phyloP scores from a whole-genome alignment of 2,113 vertebrate species.

The Nanger granti region DNA sequence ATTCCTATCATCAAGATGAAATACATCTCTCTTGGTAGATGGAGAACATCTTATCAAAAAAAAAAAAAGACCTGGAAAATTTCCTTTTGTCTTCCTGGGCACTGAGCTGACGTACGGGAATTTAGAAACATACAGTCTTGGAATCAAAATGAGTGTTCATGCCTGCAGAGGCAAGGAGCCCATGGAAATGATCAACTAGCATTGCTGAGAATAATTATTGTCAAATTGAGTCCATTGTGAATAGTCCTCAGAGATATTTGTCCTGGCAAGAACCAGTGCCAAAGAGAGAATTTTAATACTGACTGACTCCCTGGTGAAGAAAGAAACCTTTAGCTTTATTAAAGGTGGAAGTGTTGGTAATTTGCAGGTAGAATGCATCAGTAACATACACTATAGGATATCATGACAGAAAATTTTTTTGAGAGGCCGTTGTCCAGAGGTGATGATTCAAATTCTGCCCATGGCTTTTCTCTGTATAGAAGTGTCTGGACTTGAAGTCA shows the following conservation, averaged over 20 bases:
- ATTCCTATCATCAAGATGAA: background rate
- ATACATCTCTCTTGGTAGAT: background rate
- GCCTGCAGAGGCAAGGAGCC: background rate
- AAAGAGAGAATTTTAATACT: constrained; percentile 36
- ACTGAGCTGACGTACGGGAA: background rate
- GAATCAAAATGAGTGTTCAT: constrained; percentile 41
- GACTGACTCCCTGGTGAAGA: constrained; percentile 28
- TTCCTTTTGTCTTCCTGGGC: background rate
- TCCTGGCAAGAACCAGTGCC: background rate
- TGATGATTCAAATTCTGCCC: background rate
- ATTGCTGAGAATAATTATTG: constrained; percentile 45
- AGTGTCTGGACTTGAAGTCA: background rate
- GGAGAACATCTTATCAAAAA: background rate
- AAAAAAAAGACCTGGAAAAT: background rate
- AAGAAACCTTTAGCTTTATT: constrained; percentile 28
- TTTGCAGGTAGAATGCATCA: background rate
- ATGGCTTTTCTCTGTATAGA: background rate
- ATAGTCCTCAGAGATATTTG: constrained; percentile 34
- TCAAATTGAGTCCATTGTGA: constrained; percentile 42
- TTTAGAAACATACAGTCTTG: background rate
- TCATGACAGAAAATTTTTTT: background rate
- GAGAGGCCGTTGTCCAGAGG: background rate
- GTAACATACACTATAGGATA: background rate
- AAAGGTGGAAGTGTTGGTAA: background rate
- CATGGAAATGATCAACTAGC: background rate